These are phyloP conservation scores for Microchrysa polita DNA, from an alignment of 2,888 invertebrate genomes.

Conservation along the genomic window DNA sequence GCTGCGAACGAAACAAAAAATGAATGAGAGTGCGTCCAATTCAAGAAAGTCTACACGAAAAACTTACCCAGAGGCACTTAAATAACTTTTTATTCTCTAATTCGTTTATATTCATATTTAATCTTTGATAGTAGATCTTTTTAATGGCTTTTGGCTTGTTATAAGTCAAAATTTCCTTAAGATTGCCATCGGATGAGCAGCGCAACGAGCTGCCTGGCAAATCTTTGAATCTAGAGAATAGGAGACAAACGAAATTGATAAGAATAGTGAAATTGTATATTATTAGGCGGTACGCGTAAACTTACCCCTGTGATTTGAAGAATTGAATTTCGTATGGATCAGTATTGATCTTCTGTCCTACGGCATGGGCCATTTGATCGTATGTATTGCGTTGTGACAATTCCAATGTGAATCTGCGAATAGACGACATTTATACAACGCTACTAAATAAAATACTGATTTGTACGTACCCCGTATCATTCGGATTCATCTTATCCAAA, in stretches of 20 bases:
- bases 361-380: constrained; percentile 92
- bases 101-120: constrained; percentile 96
- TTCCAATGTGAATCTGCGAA: constrained; percentile 81
- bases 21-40: not conserved
- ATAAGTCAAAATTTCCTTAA: constrained; percentile 88
- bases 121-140: constrained; percentile 95
- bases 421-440: constrained; percentile 4
- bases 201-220: constrained; percentile 86
- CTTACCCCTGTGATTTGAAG: constrained; percentile 87
- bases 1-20: constrained; percentile 64
- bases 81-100: constrained; percentile 97
- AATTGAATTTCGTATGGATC: constrained; percentile 96
- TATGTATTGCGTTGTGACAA: constrained; percentile 93
- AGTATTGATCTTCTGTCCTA: constrained; percentile 89
- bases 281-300: too few relatives aligned
- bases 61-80: constrained; percentile 78
- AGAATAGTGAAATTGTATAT: not conserved
- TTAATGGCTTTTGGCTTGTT: constrained; percentile 91
- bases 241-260: too few relatives aligned
- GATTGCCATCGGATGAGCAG: constrained; percentile 89
- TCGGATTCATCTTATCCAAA: constrained; percentile 92
- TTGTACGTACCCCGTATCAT: constrained; percentile 77
- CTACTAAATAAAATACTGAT: too few relatives aligned
- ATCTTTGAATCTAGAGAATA: constrained; percentile 84
- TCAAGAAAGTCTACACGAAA: not conserved